Conservation (phyloP, 1,140 invertebrate species). For the Kradibia gibbosae region DNA sequence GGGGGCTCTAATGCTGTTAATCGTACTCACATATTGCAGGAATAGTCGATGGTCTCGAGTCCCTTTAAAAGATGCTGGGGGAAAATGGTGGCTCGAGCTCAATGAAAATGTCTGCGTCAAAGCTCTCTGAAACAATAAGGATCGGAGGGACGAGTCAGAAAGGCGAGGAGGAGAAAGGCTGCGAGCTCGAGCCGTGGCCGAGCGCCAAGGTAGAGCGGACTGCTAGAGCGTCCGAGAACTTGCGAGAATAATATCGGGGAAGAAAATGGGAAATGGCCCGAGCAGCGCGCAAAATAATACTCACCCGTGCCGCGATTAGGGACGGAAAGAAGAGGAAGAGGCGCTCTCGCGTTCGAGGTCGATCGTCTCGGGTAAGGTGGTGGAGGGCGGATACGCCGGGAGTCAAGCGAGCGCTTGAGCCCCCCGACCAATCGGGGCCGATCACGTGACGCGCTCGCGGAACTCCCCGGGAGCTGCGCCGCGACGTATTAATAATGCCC, state of each 20-base stretch:
- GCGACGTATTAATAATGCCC: no score
- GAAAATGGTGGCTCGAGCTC: slow-evolving; percentile 27
- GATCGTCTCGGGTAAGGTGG: neutral
- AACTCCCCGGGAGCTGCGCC: no score
- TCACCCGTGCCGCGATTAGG: slow-evolving; percentile 64
- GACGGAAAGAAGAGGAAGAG: slow-evolving; percentile 64
- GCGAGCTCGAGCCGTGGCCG: no score
- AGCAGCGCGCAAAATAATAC: slow-evolving; percentile 44
- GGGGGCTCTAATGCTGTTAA: neutral
- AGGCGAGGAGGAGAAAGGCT: no score
- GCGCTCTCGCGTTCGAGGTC: neutral
- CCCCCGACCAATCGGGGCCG: slow-evolving; percentile 24
- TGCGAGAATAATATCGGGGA: neutral
- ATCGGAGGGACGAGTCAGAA: slow-evolving; percentile 8
- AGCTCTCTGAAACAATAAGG: slow-evolving; percentile 57
- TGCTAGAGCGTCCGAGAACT: slow-evolving; percentile 13
- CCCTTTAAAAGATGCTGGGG: slow-evolving; percentile 51
- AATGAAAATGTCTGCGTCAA: slow-evolving; percentile 51
- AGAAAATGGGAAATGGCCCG: neutral
- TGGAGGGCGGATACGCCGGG: neutral
- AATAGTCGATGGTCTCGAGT: slow-evolving; percentile 54
- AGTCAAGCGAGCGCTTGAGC: slow-evolving; percentile 1
- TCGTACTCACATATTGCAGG: slow-evolving; percentile 63
- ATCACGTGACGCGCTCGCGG: neutral
- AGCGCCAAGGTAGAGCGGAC: neutral